Percentiles rank a stretch among this genome's conserved stretches.
Conservation (phyloP, 2,888 invertebrate genomes). For the Steinernema hermaphroditum region DNA sequence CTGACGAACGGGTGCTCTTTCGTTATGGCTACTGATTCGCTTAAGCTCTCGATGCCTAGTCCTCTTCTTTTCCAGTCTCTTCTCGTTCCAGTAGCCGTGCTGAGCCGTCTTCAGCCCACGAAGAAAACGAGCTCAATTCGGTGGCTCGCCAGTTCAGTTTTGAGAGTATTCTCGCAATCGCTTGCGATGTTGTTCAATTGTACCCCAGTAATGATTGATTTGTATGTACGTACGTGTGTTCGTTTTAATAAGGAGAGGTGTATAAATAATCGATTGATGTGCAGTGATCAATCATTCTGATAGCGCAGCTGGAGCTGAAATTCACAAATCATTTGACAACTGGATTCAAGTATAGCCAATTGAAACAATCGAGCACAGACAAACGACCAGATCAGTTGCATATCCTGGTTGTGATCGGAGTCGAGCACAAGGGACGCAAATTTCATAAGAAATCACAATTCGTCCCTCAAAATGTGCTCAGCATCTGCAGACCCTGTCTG, state of each 20-base stretch:
- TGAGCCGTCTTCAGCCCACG: not conserved
- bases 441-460: too few species aligned
- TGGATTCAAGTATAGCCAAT: too few species aligned
- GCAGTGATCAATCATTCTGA: too few species aligned
- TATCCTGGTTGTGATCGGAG: too few species aligned
- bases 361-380: too few species aligned
- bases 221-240: not conserved
- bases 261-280: not conserved
- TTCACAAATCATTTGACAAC: too few species aligned
- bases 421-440: too few species aligned
- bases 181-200: not conserved
- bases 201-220: not conserved
- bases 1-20: conserved; percentile 5
- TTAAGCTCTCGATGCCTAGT: conserved; percentile 1
- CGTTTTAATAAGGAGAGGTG: conserved; percentile 11
- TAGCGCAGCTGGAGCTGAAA: too few species aligned
- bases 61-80: not conserved
- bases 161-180: not conserved
- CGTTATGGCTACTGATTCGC: conserved; percentile 3
- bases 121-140: not conserved
- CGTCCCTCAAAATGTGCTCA: too few species aligned
- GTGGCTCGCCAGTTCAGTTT: conserved; percentile 3
- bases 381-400: too few species aligned
- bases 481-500: too few species aligned
- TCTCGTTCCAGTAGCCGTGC: not conserved